Evolutionary conservation across 2,113 vertebrate genomes (phyloP).

Genomic region (Eulacestoma nigropectus): DNA sequence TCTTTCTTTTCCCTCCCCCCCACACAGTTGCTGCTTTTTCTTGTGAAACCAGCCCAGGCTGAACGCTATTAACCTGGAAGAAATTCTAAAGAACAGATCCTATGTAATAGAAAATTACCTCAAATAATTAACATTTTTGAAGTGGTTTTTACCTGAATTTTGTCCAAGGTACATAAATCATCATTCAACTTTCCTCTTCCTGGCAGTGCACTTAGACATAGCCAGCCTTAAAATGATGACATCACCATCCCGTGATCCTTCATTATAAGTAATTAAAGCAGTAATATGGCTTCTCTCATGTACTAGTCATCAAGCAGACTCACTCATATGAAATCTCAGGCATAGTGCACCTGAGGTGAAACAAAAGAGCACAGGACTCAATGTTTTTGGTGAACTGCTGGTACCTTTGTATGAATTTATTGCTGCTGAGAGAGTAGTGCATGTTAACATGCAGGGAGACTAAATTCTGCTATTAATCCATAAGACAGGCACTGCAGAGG

Average conservation of each 20-base stretch:
- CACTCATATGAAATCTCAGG: background rate
- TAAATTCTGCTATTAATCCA: constrained; percentile 56
- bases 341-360: constrained; percentile 34
- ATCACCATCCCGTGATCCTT: constrained; percentile 52
- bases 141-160: constrained; percentile 54
- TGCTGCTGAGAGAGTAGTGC: background rate
- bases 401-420: constrained; percentile 40
- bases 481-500: background rate
- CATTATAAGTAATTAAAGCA: constrained; percentile 55
- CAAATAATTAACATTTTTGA: constrained; percentile 55
- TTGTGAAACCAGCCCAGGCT: background rate
- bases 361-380: constrained; percentile 5
- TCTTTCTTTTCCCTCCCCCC: constrained; percentile 28
- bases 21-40: constrained; percentile 5
- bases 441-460: constrained; percentile 38
- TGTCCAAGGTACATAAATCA: constrained; percentile 57
- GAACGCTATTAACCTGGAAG: constrained; percentile 34
- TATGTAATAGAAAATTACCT: constrained; percentile 45
- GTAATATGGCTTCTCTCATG: constrained; percentile 1
- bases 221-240: constrained; percentile 54
- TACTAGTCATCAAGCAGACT: constrained; percentile 11
- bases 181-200: constrained; percentile 55
- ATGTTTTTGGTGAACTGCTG: constrained; percentile 38
- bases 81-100: constrained; percentile 23
- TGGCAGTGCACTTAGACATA: constrained; percentile 64